Evolutionary conservation across 2,888 invertebrate species (phyloP).

Genomic region (Drosophila diplacantha): DNA sequence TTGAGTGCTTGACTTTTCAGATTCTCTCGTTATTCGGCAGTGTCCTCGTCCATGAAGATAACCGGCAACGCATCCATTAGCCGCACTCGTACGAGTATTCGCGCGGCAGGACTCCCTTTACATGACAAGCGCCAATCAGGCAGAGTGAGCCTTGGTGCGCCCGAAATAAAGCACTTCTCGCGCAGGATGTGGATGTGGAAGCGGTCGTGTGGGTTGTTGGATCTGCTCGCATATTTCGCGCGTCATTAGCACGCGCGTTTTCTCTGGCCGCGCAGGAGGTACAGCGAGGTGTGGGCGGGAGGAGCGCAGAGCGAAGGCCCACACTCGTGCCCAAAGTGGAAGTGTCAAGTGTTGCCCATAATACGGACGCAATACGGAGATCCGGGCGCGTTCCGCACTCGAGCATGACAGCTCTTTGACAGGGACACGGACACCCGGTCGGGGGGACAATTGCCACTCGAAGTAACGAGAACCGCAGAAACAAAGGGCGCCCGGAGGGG

Average conservation of each 20-base stretch:
- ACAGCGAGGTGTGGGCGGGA: not conserved
- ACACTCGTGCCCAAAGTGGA: slow-evolving; percentile 58
- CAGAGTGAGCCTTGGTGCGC: slow-evolving; percentile 34
- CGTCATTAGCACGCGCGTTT: slow-evolving; percentile 72
- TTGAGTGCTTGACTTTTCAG: slow-evolving; percentile 21
- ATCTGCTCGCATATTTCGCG: slow-evolving; percentile 69
- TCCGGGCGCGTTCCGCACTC: slow-evolving; percentile 49
- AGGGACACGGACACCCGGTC: slow-evolving; percentile 46
- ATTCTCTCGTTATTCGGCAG: slow-evolving; percentile 13
- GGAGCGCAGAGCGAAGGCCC: not conserved
- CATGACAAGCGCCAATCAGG: slow-evolving; percentile 55
- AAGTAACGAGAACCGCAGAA: slow-evolving; percentile 68
- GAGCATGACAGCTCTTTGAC: slow-evolving; percentile 73
- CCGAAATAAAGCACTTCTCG: slow-evolving; percentile 62
- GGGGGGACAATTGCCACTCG: slow-evolving; percentile 68
- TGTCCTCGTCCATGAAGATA: slow-evolving; percentile 37
- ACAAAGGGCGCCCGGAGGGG: slow-evolving; percentile 51
- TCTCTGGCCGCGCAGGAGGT: slow-evolving; percentile 7
- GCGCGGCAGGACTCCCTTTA: slow-evolving; percentile 24
- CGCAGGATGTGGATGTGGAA: slow-evolving; percentile 3
- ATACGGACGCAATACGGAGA: slow-evolving; percentile 56
- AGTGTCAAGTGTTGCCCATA: slow-evolving; percentile 76
- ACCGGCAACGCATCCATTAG: slow-evolving; percentile 32
- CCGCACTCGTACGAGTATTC: slow-evolving; percentile 15
- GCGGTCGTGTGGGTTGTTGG: slow-evolving; percentile 4